Evolutionary conservation across 2,888 invertebrate genomes (phyloP).

Genomic region (Melitaea athalia): DNA sequence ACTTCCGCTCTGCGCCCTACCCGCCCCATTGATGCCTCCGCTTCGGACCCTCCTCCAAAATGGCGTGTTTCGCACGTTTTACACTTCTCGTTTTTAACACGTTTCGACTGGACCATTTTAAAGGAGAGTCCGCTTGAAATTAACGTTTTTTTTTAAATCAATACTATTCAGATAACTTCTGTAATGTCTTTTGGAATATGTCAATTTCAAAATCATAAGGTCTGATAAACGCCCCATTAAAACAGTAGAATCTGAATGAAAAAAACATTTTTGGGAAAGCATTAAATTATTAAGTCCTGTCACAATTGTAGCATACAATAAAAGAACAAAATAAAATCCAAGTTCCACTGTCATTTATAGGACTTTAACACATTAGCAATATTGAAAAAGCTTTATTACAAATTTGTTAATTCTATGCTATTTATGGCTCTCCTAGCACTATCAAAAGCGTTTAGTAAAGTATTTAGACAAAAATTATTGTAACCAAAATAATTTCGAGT

Average conservation of each 20-base stretch:
- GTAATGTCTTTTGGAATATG: conserved; percentile 19
- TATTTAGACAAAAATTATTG: conserved; percentile 58
- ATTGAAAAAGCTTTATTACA: conserved; percentile 58
- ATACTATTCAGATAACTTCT: conserved; percentile 16
- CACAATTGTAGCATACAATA: neutral
- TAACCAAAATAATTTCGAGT: conserved; percentile 47
- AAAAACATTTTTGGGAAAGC: neutral
- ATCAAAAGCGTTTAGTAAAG: conserved; percentile 75
- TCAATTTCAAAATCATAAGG: conserved; percentile 13
- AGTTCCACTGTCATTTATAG: conserved; percentile 50
- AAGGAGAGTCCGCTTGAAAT: neutral
- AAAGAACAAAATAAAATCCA: conserved; percentile 33
- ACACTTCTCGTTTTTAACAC: neutral
- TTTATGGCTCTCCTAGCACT: conserved; percentile 73
- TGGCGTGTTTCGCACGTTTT: conserved; percentile 25
- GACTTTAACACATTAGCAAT: conserved; percentile 64
- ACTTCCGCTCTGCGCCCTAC: conserved; percentile 44
- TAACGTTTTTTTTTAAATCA: conserved; percentile 7
- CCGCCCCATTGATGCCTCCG: conserved; percentile 25
- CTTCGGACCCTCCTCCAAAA: conserved; percentile 23
- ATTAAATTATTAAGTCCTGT: neutral
- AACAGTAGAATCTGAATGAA: conserved; percentile 36
- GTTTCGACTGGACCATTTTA: conserved; percentile 29
- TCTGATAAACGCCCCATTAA: conserved; percentile 16
- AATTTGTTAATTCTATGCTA: conserved; percentile 70